Percentiles rank a stretch among this genome's conserved stretches.
phyloP scores from a whole-genome alignment of 2,888 invertebrate genomes.

The Magallana nippona region DNA sequence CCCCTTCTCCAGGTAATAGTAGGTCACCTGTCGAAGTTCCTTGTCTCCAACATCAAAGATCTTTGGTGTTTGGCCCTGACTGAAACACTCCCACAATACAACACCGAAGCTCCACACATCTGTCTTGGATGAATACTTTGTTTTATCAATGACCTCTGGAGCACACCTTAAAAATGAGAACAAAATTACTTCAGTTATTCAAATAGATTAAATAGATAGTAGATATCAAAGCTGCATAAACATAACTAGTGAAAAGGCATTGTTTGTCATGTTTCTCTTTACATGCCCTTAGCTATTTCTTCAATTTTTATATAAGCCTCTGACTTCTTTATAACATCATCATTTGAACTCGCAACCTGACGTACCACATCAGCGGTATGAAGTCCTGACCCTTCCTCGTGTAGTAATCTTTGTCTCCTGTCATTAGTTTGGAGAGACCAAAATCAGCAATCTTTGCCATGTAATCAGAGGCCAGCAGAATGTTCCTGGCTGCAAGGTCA shows the following conservation, averaged over 20 bases:
- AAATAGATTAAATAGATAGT: too few species aligned
- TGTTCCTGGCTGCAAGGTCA: slow-evolving; percentile 52
- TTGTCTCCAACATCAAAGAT: slow-evolving; percentile 17
- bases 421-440: slow-evolving; percentile 46
- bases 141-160: slow-evolving; percentile 40
- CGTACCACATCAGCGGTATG: slow-evolving; percentile 46
- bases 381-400: slow-evolving; percentile 16
- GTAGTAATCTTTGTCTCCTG: slow-evolving; percentile 47
- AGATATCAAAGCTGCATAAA: too few species aligned
- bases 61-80: slow-evolving; percentile 37
- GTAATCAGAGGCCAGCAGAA: slow-evolving; percentile 39
- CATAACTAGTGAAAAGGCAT: too few species aligned
- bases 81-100: slow-evolving; percentile 49
- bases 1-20: slow-evolving; percentile 32
- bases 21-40: neutral
- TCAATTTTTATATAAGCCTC: too few species aligned
- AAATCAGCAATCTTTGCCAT: slow-evolving; percentile 51
- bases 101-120: slow-evolving; percentile 52
- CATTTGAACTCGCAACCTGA: neutral
- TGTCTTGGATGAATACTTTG: slow-evolving; percentile 32
- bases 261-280: too few species aligned
- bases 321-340: too few species aligned
- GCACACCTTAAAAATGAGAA: slow-evolving; percentile 46
- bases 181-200: too few species aligned
- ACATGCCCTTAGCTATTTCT: too few species aligned